These are phyloP conservation scores for Gandaritis pyraliata DNA, from an alignment of 2,888 invertebrate species.

Conservation along the genomic window DNA sequence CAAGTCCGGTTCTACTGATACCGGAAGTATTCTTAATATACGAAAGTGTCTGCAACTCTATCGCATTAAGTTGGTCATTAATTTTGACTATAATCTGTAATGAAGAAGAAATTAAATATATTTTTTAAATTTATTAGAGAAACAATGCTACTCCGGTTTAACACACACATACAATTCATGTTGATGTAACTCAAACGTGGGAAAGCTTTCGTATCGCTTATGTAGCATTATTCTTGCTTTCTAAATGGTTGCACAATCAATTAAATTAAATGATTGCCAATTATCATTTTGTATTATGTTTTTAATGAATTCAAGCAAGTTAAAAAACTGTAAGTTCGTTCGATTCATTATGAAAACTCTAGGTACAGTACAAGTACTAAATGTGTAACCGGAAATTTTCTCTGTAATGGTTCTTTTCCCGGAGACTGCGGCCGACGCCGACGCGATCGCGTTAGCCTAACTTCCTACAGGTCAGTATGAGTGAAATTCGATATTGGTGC, in stretches of 20 bases:
- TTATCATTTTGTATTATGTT: background rate
- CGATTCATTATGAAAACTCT: slow-evolving; percentile 6
- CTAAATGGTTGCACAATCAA: slow-evolving; percentile 19
- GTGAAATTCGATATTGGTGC: slow-evolving; percentile 46
- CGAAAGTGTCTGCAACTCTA: slow-evolving; percentile 24
- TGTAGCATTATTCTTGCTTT: slow-evolving; percentile 6
- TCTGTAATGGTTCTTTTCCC: slow-evolving; percentile 60
- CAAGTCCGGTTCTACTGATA: slow-evolving; percentile 31
- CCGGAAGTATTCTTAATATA: slow-evolving; percentile 23
- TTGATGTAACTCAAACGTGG: slow-evolving; percentile 10
- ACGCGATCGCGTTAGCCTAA: slow-evolving; percentile 47
- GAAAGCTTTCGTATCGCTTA: slow-evolving; percentile 13
- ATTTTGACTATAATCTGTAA: slow-evolving; percentile 4
- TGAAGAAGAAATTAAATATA: background rate
- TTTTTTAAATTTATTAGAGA: slow-evolving; percentile 8
- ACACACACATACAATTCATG: slow-evolving; percentile 3
- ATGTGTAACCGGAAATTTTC: slow-evolving; percentile 52
- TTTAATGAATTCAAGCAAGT: too few relatives aligned
- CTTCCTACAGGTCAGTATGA: slow-evolving; percentile 49
- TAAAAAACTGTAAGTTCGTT: background rate
- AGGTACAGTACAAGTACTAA: background rate
- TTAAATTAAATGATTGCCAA: slow-evolving; percentile 4
- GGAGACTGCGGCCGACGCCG: slow-evolving; percentile 54
- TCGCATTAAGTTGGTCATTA: background rate
- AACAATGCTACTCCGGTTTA: slow-evolving; percentile 8